These are phyloP conservation scores for Spheniscus humboldti DNA, from an alignment of 2,797 vertebrate genomes.

Conservation along the genomic window DNA sequence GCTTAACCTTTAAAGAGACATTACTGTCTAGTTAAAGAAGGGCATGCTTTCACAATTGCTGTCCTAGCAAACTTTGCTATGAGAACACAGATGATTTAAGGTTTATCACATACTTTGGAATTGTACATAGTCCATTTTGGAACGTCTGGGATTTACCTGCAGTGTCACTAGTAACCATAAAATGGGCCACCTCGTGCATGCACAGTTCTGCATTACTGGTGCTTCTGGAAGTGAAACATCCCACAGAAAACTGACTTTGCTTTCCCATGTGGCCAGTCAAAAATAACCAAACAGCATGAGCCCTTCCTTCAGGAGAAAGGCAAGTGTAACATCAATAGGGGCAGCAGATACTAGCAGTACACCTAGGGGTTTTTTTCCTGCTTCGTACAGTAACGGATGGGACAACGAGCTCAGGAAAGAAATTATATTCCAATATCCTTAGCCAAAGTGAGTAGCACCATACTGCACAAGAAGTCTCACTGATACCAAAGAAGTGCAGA, in stretches of 20 bases:
- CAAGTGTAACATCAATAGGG: background rate
- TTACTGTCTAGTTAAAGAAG: background rate
- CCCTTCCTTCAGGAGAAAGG: background rate
- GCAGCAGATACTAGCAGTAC: background rate
- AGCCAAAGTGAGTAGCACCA: background rate
- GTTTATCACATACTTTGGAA: background rate
- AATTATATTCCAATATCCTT: background rate
- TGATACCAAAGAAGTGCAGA: background rate
- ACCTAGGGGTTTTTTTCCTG: background rate
- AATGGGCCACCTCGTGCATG: fast-evolving
- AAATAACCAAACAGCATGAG: background rate
- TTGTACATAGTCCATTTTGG: background rate
- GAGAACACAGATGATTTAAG: background rate
- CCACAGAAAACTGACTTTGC: background rate
- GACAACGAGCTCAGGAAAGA: background rate
- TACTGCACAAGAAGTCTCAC: background rate
- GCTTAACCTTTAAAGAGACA: background rate
- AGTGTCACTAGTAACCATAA: background rate
- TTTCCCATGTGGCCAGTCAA: background rate
- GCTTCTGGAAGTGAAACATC: background rate
- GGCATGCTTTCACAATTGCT: background rate
- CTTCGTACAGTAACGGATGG: background rate
- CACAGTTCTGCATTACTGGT: background rate
- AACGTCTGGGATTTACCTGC: background rate
- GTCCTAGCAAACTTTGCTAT: background rate